A percentile compares a stretch with the other conserved stretches of the same genome.
phyloP scores from a whole-genome alignment of 2,797 vertebrate species.

The Pangasius larnaudii region DNA sequence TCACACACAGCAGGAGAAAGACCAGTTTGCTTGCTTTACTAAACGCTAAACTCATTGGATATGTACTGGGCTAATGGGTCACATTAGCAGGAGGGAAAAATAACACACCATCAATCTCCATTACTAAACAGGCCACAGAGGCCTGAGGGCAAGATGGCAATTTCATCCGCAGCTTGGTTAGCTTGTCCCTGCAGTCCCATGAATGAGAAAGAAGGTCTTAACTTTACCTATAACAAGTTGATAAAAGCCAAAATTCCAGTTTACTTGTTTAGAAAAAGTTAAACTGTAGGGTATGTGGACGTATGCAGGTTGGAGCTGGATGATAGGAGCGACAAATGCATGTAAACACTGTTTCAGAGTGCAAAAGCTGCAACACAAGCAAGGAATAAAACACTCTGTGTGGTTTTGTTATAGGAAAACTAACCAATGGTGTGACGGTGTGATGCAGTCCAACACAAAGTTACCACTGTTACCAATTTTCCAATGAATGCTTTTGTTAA shows the following conservation, averaged over 20 bases:
- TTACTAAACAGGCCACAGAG: conserved; percentile 67
- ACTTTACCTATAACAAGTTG: neutral
- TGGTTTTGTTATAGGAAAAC: neutral
- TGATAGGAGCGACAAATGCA: neutral
- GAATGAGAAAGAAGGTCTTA: conserved; percentile 27
- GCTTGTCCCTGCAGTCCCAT: conserved; percentile 47
- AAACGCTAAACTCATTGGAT: conserved; percentile 89
- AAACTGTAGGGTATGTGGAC: neutral
- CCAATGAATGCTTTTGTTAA: neutral
- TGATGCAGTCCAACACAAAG: neutral
- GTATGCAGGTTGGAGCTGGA: neutral
- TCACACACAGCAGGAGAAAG: conserved; percentile 69
- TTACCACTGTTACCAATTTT: neutral
- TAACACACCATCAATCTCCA: conserved; percentile 88
- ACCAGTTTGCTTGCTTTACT: conserved; percentile 84
- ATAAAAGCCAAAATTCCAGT: neutral
- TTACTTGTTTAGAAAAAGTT: neutral
- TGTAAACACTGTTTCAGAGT: neutral
- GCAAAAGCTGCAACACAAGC: neutral
- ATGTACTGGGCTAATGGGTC: conserved; percentile 89
- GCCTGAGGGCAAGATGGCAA: conserved; percentile 49
- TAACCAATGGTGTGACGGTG: neutral
- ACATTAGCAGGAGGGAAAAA: conserved; percentile 88
- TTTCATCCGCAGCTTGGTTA: conserved; percentile 38
- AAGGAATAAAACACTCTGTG: neutral